Evolutionary conservation across 2,888 invertebrate genomes (phyloP), one percentile per base, ranked within the genome.

Genomic region (Tipula confusa): DNA sequence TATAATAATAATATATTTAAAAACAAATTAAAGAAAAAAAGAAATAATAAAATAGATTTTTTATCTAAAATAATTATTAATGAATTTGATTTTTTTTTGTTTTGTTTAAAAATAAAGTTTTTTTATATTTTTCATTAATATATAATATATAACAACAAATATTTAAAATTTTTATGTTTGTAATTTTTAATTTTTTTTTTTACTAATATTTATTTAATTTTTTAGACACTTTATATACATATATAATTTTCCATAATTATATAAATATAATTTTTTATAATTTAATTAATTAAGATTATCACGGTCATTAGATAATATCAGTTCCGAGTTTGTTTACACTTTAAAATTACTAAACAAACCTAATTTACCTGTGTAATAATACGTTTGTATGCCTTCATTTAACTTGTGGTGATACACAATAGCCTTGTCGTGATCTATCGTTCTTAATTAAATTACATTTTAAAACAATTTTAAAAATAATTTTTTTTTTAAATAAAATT

Each of bases 121-220:
- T 38, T n/a, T 43, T 43, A 43, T 64, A 24, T 64, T 64, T 64
- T 64, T 33, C 13, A 64, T 64, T 64, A 24, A 64, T 43, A n/a
- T 64, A 64, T 64, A 24, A 64, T 64, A 43, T 43, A 43, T 64
- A 64, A 64, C 64, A 64, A 64, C 64, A 64, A 64, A 64, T 64
- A 64, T 64, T 64, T 64, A 64, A 64, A 64, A 64, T 64, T 64
- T 43, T 64, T 64, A 18, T 64, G n/a, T 64, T 64, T 64, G 24
- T 24, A 64, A 64, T 64, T 64, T 43, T 64, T 64, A 18, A 24
- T 24, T 64, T 43, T 15, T 15, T 9, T 64, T 64, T 64, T 64
- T 24, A 64, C 64, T 64, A 64, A 64, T 64, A 43, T 64, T 64
- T 64, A 64, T 24, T 64, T 64, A 64, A 64, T 24, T 64, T n/a